A percentile compares a stretch with the other conserved stretches of the same genome.
These are phyloP conservation scores for Chelon labrosus DNA, from an alignment of 2,797 vertebrate species.

Conservation along the genomic window DNA sequence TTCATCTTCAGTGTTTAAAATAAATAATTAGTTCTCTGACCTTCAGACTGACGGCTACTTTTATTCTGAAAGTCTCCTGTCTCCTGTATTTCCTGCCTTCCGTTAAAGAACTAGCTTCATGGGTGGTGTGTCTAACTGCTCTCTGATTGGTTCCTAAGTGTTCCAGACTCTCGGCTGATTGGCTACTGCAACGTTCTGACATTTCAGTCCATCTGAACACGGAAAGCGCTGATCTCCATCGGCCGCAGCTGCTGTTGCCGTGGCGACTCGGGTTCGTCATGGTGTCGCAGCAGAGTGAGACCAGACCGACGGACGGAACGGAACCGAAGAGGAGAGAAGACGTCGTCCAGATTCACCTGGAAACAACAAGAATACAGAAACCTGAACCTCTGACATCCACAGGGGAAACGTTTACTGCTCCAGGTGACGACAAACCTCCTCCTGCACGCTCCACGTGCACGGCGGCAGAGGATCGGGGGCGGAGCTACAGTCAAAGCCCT, in stretches of 20 bases:
- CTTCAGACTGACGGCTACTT: neutral
- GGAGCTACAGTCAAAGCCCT: constrained; percentile 91
- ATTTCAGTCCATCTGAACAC: constrained; percentile 83
- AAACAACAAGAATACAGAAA: neutral
- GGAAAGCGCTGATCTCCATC: constrained; percentile 93
- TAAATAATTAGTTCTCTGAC: constrained; percentile 1
- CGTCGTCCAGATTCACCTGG: constrained; percentile 54
- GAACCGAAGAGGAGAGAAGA: constrained; percentile 60
- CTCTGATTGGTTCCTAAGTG: neutral
- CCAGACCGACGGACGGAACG: constrained; percentile 71
- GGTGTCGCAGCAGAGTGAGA: constrained; percentile 82
- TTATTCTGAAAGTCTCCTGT: neutral
- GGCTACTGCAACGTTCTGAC: neutral
- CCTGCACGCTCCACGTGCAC: constrained; percentile 60
- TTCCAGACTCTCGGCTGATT: neutral
- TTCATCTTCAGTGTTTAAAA: constrained; percentile 26
- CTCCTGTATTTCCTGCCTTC: too few species aligned
- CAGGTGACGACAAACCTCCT: constrained; percentile 51
- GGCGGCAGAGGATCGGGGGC: constrained; percentile 15
- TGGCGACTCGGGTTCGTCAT: constrained; percentile 32
- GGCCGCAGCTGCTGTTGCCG: constrained; percentile 78
- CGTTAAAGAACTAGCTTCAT: neutral
- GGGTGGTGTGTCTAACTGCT: neutral
- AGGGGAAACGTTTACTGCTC: too few species aligned
- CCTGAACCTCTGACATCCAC: too few species aligned